These are phyloP conservation scores for Megaleporinus macrocephalus DNA, from an alignment of 2,113 vertebrate genomes.

Conservation along the genomic window DNA sequence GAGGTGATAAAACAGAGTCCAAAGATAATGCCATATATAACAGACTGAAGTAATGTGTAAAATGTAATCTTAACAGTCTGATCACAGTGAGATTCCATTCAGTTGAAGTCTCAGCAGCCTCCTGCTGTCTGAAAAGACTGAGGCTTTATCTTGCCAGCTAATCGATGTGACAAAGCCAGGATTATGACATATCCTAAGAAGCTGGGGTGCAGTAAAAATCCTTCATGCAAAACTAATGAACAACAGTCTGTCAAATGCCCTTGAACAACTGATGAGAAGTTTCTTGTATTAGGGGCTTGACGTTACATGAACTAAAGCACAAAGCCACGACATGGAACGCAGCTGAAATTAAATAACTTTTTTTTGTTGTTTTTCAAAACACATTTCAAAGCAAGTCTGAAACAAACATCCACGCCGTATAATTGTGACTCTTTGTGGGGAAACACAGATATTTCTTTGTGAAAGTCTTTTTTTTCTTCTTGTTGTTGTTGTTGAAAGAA, in stretches of 20 bases:
- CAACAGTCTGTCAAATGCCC: not conserved
- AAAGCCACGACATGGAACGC: not conserved
- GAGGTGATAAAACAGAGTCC: not conserved
- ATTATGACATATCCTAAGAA: constrained; percentile 15
- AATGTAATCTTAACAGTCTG: constrained; percentile 14
- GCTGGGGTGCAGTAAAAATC: not conserved
- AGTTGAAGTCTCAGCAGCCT: not conserved
- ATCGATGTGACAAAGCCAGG: constrained; percentile 13
- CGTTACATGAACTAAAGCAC: not conserved
- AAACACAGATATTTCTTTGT: not conserved
- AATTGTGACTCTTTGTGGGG: not conserved
- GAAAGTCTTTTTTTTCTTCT: not conserved
- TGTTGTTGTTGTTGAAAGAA: not conserved
- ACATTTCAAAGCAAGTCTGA: not conserved
- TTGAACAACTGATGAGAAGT: not conserved
- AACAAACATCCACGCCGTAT: not conserved
- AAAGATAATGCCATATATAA: not conserved
- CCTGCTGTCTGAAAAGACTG: not conserved
- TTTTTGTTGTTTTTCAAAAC: not conserved
- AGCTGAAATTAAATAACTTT: not conserved
- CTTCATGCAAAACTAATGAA: constrained; percentile 1
- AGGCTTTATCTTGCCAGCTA: constrained; percentile 12
- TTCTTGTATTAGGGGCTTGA: too few relatives aligned
- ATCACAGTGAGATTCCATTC: constrained; percentile 18
- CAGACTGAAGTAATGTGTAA: not conserved